Percentiles rank a stretch among this genome's conserved stretches.
phyloP scores from a whole-genome alignment of 2,888 invertebrate genomes.

The Vanessa cardui region DNA sequence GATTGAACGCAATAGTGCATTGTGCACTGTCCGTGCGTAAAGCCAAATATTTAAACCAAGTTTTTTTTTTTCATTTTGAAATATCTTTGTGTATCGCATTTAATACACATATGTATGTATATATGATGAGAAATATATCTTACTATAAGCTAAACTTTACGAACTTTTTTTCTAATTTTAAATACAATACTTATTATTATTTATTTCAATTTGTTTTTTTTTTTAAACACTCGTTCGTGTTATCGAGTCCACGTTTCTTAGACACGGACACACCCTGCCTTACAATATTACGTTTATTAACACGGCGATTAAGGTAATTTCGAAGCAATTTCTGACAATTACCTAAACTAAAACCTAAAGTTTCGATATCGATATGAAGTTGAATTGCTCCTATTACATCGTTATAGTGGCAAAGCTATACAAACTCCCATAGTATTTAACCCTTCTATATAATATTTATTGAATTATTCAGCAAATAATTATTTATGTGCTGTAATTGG shows the following conservation, averaged over 20 bases:
- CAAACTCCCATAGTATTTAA: conserved; percentile 14
- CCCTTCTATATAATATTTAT: conserved; percentile 20
- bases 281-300: conserved; percentile 10
- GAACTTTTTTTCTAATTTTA: too few species aligned
- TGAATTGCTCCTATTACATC: conserved; percentile 30
- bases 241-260: not conserved
- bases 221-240: not conserved
- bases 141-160: too few species aligned
- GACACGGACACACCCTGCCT: not conserved
- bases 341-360: conserved; percentile 7
- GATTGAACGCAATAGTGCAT: too few species aligned
- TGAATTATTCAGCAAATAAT: conserved; percentile 26
- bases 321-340: conserved; percentile 19
- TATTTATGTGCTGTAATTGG: conserved; percentile 26
- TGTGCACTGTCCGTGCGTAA: too few species aligned
- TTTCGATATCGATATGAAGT: conserved; percentile 38
- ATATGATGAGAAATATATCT: too few species aligned
- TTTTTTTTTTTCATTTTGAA: too few species aligned
- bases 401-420: conserved; percentile 43
- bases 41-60: too few species aligned
- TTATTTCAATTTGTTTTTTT: too few species aligned
- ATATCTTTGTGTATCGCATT: too few species aligned
- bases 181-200: too few species aligned
- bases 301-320: conserved; percentile 17
- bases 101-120: too few species aligned